Evolutionary conservation across 2,888 invertebrate species (phyloP).

Genomic region (Myopa testacea): DNA sequence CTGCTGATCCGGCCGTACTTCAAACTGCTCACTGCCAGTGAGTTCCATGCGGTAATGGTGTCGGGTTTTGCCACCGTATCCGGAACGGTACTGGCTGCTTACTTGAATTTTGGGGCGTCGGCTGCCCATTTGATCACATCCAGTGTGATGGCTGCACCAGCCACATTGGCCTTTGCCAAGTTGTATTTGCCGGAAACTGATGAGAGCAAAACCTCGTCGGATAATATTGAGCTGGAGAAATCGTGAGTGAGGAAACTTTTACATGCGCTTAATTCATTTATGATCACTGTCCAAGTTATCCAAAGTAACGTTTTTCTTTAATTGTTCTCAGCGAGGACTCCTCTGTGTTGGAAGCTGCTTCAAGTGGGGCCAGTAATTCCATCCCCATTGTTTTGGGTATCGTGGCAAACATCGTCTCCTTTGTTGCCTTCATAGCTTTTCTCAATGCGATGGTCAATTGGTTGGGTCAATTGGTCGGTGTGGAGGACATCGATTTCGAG

Average conservation of each 20-base stretch:
- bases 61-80: slow-evolving; percentile 97
- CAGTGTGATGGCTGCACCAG: slow-evolving; percentile 96
- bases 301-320: too few relatives aligned
- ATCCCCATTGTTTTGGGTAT: slow-evolving; percentile 87
- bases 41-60: slow-evolving; percentile 92
- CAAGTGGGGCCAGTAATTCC: slow-evolving; percentile 87
- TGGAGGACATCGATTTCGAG: slow-evolving; percentile 75
- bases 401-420: slow-evolving; percentile 91
- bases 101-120: slow-evolving; percentile 89
- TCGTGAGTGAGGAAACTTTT: slow-evolving; percentile 71
- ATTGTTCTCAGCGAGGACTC: slow-evolving; percentile 76
- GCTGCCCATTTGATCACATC: slow-evolving; percentile 91
- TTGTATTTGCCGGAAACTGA: slow-evolving; percentile 93
- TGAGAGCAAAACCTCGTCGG: slow-evolving; percentile 79
- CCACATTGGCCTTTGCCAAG: slow-evolving; percentile 90
- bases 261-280: too few relatives aligned
- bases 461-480: slow-evolving; percentile 83
- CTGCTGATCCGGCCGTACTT: slow-evolving; percentile 90
- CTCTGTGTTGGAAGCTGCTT: slow-evolving; percentile 90
- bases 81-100: slow-evolving; percentile 92
- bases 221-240: slow-evolving; percentile 79
- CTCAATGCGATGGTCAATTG: slow-evolving; percentile 84
- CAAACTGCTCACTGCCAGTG: slow-evolving; percentile 84
- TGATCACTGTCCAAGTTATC: too few relatives aligned
- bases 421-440: slow-evolving; percentile 88